Conservation (phyloP, 1,140 invertebrate genomes). For the Semibalanus balanoides region DNA sequence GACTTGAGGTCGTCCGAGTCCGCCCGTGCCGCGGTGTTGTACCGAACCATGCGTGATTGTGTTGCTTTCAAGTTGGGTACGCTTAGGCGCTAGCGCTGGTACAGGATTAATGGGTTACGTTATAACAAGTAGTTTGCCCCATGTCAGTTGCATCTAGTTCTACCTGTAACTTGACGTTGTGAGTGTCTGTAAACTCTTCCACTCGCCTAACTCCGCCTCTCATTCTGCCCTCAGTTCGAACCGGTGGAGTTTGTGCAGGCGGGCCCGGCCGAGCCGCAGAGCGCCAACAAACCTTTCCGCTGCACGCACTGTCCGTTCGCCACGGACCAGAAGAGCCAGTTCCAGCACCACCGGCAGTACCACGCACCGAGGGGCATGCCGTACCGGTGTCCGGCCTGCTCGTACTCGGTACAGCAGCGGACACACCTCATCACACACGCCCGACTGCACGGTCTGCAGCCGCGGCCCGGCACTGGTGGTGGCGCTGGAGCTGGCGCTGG, state of each 20-base stretch:
- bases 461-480: slow-evolving; percentile 15
- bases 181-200: too few species aligned
- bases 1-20: too few species aligned
- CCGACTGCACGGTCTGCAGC: slow-evolving; percentile 48
- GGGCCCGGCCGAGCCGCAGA: not conserved
- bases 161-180: too few species aligned
- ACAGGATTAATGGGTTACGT: too few species aligned
- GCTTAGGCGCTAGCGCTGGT: too few species aligned
- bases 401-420: slow-evolving; percentile 63
- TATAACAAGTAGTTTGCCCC: too few species aligned
- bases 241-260: slow-evolving; percentile 3
- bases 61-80: too few species aligned
- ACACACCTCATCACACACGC: slow-evolving; percentile 62
- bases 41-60: too few species aligned
- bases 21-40: too few species aligned
- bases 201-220: not conserved
- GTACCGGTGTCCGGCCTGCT: slow-evolving; percentile 63
- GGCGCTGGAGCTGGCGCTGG: slow-evolving; percentile 15
- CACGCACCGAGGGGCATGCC: slow-evolving; percentile 53
- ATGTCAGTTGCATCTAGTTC: too few species aligned
- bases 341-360: slow-evolving; percentile 69
- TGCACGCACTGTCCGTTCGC: slow-evolving; percentile 61
- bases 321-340: slow-evolving; percentile 67
- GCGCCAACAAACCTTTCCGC: not conserved
- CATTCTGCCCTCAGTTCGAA: not conserved